Conservation (phyloP, 1,140 invertebrate species). For the Leptopilina boulardi region DNA sequence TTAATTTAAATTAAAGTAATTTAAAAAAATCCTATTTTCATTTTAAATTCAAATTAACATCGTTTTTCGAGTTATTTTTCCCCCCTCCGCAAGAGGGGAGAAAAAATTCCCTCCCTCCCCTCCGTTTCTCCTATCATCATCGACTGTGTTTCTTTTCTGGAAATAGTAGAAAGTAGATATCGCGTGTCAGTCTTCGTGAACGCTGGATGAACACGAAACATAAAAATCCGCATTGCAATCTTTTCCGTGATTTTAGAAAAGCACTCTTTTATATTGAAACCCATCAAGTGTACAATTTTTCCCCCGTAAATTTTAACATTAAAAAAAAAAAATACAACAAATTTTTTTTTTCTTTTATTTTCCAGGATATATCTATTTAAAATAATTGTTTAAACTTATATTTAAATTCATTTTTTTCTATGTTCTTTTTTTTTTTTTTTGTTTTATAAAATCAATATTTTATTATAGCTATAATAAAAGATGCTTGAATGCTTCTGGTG, state of each 20-base stretch:
- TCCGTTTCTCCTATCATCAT: not conserved
- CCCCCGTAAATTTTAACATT: not conserved
- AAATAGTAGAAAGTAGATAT: slow-evolving; percentile 21
- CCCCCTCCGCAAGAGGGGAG: too few species aligned
- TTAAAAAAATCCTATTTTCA: too few species aligned
- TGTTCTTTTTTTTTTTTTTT: too few species aligned
- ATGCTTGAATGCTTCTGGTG: not conserved
- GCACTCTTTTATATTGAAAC: slow-evolving; percentile 19
- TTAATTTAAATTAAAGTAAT: too few species aligned
- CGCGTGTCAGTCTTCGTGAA: slow-evolving; percentile 21
- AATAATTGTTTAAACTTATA: too few species aligned
- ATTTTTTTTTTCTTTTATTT: too few species aligned
- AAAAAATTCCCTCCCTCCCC: not conserved
- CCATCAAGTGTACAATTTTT: not conserved
- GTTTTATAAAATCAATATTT: not conserved
- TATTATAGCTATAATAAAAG: not conserved
- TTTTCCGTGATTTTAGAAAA: slow-evolving; percentile 1
- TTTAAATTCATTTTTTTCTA: too few species aligned
- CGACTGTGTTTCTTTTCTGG: not conserved
- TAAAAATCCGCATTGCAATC: slow-evolving; percentile 12
- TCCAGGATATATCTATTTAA: too few species aligned
- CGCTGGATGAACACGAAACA: slow-evolving; percentile 26
- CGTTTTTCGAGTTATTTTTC: not conserved
- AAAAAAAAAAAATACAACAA: not conserved
- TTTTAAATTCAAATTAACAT: too few species aligned